phyloP scores from a whole-genome alignment of 2,797 vertebrate genomes.

The Acanthurus leucopareius region DNA sequence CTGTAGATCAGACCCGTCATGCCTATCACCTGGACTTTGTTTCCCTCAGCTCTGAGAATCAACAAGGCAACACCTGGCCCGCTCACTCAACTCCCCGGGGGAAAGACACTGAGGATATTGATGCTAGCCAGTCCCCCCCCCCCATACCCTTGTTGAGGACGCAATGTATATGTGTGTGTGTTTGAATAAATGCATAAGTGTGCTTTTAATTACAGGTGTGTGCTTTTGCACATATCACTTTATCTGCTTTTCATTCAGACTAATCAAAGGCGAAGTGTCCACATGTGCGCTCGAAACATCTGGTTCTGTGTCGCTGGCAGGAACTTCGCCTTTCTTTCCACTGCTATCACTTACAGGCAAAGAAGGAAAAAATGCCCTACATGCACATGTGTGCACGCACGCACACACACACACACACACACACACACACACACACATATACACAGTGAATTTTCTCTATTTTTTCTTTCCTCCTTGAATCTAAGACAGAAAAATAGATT shows the following conservation, averaged over 20 bases:
- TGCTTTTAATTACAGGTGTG: slow-evolving; percentile 3
- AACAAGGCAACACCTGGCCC: slow-evolving; percentile 72
- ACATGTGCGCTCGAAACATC: slow-evolving; percentile 80
- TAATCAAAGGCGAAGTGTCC: slow-evolving; percentile 77
- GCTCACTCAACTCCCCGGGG: slow-evolving; percentile 65
- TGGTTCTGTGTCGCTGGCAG: slow-evolving; percentile 75
- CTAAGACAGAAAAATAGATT: slow-evolving; percentile 42
- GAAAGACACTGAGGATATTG: slow-evolving; percentile 45
- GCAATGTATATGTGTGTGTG: neutral
- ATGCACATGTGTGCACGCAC: neutral
- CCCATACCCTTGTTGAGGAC: slow-evolving; percentile 33
- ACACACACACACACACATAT: slow-evolving; percentile 19
- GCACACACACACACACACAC: slow-evolving; percentile 18
- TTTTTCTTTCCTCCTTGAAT: slow-evolving; percentile 32
- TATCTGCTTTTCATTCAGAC: slow-evolving; percentile 65
- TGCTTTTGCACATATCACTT: slow-evolving; percentile 21
- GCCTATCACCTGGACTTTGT: slow-evolving; percentile 75
- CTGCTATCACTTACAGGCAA: slow-evolving; percentile 70
- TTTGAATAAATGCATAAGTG: neutral
- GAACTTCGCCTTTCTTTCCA: slow-evolving; percentile 74
- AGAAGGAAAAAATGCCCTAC: slow-evolving; percentile 19
- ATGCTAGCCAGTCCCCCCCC: slow-evolving; percentile 60
- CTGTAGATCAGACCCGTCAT: slow-evolving; percentile 70
- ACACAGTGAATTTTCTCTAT: slow-evolving; percentile 6
- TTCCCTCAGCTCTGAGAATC: slow-evolving; percentile 56